Evolutionary conservation across 2,888 invertebrate genomes (phyloP).

Genomic region (Zele albiditarsus): DNA sequence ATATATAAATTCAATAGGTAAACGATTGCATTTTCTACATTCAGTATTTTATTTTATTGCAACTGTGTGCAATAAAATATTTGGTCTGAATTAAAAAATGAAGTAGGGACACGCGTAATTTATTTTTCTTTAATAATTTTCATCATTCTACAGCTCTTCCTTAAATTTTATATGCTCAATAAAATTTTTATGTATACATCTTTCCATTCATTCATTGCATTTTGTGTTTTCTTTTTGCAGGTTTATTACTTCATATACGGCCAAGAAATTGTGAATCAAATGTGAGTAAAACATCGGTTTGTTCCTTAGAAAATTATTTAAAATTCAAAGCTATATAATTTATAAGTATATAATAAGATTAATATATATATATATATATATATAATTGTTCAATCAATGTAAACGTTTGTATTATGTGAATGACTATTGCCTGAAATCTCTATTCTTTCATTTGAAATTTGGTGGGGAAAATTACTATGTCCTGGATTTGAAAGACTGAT

Average conservation of each 20-base stretch:
- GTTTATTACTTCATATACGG: slow-evolving; percentile 59
- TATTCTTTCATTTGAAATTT: too few species aligned
- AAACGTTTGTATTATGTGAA: too few species aligned
- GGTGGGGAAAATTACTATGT: too few species aligned
- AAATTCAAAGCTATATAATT: too few species aligned
- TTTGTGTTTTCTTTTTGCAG: slow-evolving; percentile 56
- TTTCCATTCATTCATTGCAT: slow-evolving; percentile 20
- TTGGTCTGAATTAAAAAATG: neutral
- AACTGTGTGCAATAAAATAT: neutral
- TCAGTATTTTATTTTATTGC: neutral
- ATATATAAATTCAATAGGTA: neutral
- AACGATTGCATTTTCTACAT: neutral
- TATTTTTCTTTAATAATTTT: neutral
- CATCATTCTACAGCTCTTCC: neutral
- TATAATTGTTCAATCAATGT: too few species aligned
- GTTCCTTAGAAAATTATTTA: too few species aligned
- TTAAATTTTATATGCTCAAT: neutral
- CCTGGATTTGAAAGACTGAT: too few species aligned
- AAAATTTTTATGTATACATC: neutral
- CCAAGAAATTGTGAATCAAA: slow-evolving; percentile 61
- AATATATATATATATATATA: too few species aligned
- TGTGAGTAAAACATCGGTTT: slow-evolving; percentile 54
- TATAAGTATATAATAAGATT: too few species aligned
- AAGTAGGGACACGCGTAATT: neutral
- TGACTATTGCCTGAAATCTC: too few species aligned